Evolutionary conservation across 2,113 vertebrate species (phyloP), one percentile per base, ranked within the genome.

Genomic region (Rutilus rutilus): DNA sequence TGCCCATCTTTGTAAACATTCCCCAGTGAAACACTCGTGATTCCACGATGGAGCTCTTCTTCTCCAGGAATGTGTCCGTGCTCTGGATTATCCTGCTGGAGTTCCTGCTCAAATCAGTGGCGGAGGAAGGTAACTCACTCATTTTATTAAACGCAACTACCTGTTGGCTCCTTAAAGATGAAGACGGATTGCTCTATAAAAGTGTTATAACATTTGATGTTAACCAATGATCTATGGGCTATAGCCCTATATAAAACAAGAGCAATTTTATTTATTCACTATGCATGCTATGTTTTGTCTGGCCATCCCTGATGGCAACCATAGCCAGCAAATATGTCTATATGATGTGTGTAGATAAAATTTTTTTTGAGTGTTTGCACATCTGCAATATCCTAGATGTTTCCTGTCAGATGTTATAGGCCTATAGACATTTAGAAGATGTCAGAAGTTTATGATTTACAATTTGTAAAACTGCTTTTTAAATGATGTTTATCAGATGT

Each of bases 101-200:
- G 45, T 89, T 88, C 87, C 23, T 87, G 83, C 87, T 83, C 8
- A 86, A 86, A 88, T 88, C 83, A 59, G 86, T 87, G 88, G 93
- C 94, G 89, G 93, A 94, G 71, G 95, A 95, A 94, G 95, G 95
- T 84, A 79, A 62, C 8, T 47, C 25, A 52, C 21, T 50, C n/a
- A 21, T 60, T 67, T 71, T 79, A 60, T 83, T 78, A 62, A 45
- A 59, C 75, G 21, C 15, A 27, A 25, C 87, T 84, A 84, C 87
- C 87, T 88, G 87, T 85, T 86, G 67, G 39, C 69, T 71, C 25
- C 60, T 62, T 12, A 2, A 12, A 64, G 59, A 81, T 42, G 2
- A 54, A 54, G 47, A 52, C 17, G 0, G 19, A 4, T 23, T 71
- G 21, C 5, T n/a, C 2, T 36, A 12, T 42, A n/a, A 71, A 75